Evolutionary conservation across 2,888 invertebrate species (phyloP).

Genomic region (Urechis unicinctus): DNA sequence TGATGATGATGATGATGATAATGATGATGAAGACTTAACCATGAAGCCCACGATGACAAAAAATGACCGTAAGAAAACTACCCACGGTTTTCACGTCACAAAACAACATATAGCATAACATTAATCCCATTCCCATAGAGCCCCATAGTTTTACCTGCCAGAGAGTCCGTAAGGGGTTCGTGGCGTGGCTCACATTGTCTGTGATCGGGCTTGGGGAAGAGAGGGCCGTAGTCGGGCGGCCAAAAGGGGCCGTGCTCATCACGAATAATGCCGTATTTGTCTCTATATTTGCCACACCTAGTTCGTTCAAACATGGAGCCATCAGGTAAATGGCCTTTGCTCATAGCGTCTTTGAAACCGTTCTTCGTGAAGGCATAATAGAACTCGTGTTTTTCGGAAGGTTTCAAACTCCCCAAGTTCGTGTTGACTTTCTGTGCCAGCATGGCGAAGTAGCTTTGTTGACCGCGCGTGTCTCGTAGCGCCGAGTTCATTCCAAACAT

Average conservation of each 20-base stretch:
- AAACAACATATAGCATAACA: too few species aligned
- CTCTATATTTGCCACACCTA: conserved; percentile 31
- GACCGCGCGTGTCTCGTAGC: background rate
- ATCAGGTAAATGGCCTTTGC: conserved; percentile 34
- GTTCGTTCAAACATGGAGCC: conserved; percentile 28
- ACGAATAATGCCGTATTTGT: conserved; percentile 40
- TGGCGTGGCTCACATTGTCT: conserved; percentile 18
- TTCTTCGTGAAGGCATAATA: conserved; percentile 31
- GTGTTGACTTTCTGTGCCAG: conserved; percentile 8
- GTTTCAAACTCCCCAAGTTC: conserved; percentile 16
- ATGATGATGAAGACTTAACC: too few species aligned
- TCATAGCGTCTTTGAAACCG: conserved; percentile 33
- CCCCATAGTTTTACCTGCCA: too few species aligned
- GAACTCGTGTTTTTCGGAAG: conserved; percentile 17
- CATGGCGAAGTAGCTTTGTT: conserved; percentile 17
- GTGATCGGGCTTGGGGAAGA: conserved; percentile 39
- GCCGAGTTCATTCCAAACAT: background rate
- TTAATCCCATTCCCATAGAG: too few species aligned
- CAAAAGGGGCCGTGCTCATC: conserved; percentile 46
- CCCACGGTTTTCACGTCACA: too few species aligned
- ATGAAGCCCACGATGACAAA: too few species aligned
- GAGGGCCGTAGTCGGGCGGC: conserved; percentile 42
- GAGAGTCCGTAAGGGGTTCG: too few species aligned
- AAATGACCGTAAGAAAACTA: too few species aligned
- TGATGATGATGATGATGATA: too few species aligned